Evolutionary conservation across 2,797 vertebrate genomes (phyloP), one percentile per base, ranked within the genome.

Genomic region (Ataeniobius toweri): DNA sequence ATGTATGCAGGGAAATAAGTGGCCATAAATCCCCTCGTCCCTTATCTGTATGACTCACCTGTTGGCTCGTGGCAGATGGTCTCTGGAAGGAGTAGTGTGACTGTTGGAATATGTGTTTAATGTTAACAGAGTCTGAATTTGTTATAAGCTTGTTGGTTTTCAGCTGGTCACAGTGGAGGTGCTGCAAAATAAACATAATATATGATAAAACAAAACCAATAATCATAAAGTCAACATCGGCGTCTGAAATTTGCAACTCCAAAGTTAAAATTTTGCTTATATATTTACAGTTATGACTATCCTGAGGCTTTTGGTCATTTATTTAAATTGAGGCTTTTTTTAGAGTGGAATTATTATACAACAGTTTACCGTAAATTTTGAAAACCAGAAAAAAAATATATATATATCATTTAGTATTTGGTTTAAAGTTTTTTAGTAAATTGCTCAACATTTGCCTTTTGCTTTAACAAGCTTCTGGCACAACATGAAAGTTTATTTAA

Each of bases 71-170:
- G 67, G 41, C 70, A 16, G 69, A 74, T 51, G 26, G 76, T 74
- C 73, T 58, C 20, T 8, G 59, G 56, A 28, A 73, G 55, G 63
- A 72, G 71, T 36, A 7, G 8, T 56, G 51, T 67, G 72, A 83
- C 71, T 71, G 61, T 58, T 85, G 81, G 79, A 85, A 80, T 80
- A 80, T 83, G 86, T 72, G 76, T 77, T 61, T 83, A 83, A 82
- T 77, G 78, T 81, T 68, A 73, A 67, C 50, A 22, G 28, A 63
- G 61, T 70, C 58, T 82, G 10, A 48, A 22, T 48, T 26, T 26
- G 68, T 36, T 36, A 65, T 2, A 56, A 56, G 24, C 24, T 56
- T 56, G 55, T 24, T 56, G 24, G 2, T n/a, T 56, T 56, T 56
- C 24, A n/a, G 55, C 22, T 24, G 9, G 22, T 56, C 22, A 56